Evolutionary conservation across 2,113 vertebrate genomes (phyloP).

Genomic region (Burhinus bistriatus): DNA sequence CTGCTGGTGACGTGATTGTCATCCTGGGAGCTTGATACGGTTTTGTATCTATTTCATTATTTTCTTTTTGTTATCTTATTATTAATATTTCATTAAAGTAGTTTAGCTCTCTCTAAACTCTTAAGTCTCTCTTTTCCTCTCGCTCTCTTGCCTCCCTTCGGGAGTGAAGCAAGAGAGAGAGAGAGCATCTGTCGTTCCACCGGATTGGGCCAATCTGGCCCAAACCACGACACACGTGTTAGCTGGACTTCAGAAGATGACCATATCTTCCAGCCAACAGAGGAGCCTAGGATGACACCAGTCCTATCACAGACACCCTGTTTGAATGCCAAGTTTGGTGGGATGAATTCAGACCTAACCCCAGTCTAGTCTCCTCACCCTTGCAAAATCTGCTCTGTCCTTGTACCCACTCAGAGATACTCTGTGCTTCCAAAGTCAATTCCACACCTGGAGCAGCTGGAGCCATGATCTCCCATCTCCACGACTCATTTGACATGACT

Average conservation of each 20-base stretch:
- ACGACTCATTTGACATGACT: neutral
- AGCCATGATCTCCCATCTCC: neutral
- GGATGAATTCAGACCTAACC: neutral
- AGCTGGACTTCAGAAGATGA: neutral
- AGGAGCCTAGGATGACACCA: neutral
- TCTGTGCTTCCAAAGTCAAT: neutral
- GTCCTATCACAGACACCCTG: neutral
- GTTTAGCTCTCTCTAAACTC: too few species aligned
- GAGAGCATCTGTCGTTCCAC: too few species aligned
- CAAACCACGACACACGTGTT: too few species aligned
- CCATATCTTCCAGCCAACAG: rapidly evolving
- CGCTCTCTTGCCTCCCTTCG: too few species aligned
- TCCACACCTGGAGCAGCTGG: neutral
- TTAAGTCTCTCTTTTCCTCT: too few species aligned
- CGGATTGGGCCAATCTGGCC: too few species aligned
- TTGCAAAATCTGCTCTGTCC: neutral
- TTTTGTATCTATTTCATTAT: too few species aligned
- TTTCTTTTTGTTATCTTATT: too few species aligned
- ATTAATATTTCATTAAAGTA: too few species aligned
- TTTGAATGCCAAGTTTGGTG: neutral
- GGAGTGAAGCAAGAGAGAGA: too few species aligned
- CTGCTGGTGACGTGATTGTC: too few species aligned
- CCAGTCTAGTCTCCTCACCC: neutral
- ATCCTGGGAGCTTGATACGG: too few species aligned
- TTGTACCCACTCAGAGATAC: neutral